These are phyloP conservation scores for Solen grandis DNA, from an alignment of 1,140 invertebrate species.

Conservation along the genomic window DNA sequence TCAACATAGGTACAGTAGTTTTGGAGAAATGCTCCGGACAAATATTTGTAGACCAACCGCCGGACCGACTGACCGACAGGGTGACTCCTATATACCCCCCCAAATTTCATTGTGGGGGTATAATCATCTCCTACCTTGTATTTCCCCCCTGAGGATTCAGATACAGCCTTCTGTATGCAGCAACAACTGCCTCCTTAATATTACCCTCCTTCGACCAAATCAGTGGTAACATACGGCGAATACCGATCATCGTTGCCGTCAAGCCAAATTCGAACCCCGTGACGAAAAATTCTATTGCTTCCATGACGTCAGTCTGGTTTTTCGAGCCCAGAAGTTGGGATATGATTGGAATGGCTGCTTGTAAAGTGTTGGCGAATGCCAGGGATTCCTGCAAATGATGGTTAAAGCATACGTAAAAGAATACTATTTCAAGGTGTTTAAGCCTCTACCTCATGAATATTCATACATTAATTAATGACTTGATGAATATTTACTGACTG, in stretches of 20 bases:
- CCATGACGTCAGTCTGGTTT: conserved; percentile 88
- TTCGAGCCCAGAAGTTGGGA: conserved; percentile 88
- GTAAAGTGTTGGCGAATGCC: conserved; percentile 86
- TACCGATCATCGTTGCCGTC: conserved; percentile 86
- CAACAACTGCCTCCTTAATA: conserved; percentile 85
- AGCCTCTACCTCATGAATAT: no score
- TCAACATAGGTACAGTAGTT: no score
- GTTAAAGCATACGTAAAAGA: no score
- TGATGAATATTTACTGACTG: not conserved
- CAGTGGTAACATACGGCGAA: conserved; percentile 89
- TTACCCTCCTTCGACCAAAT: conserved; percentile 87
- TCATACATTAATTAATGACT: not conserved
- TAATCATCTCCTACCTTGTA: conserved; percentile 62
- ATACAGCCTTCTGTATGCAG: conserved; percentile 86
- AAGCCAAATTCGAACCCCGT: conserved; percentile 88
- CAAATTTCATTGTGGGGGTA: no score
- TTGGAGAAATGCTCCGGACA: no score
- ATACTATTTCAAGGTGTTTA: no score
- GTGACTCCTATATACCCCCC: no score
- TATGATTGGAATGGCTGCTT: conserved; percentile 87
- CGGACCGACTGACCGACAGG: no score
- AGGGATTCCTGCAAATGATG: conserved; percentile 85
- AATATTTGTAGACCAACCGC: no score
- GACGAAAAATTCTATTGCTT: conserved; percentile 92
- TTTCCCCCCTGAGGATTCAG: conserved; percentile 78